phyloP scores from a whole-genome alignment of 1,140 invertebrate genomes.

The Bombus breviceps region DNA sequence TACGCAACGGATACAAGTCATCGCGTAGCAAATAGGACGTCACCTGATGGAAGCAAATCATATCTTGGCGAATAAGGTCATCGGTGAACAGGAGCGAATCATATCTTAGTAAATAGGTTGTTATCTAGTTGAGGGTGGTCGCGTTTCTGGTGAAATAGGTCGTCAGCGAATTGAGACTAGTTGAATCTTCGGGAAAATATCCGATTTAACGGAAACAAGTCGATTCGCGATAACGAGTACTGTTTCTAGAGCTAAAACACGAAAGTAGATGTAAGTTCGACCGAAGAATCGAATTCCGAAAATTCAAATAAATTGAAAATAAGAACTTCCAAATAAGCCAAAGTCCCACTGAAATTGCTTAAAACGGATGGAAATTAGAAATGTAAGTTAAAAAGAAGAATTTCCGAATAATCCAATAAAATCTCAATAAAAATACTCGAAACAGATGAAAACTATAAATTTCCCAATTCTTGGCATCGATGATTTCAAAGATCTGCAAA shows the following conservation, averaged over 20 bases:
- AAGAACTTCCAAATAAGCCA: too few species aligned
- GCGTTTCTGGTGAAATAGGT: slow-evolving; percentile 3
- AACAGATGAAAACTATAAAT: too few species aligned
- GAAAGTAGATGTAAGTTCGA: too few species aligned
- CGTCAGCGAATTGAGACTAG: neutral
- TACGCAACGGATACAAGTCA: slow-evolving; percentile 35
- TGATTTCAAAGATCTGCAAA: too few species aligned
- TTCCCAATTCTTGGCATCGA: too few species aligned
- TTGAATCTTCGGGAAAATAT: neutral
- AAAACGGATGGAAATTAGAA: too few species aligned
- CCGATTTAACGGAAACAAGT: neutral
- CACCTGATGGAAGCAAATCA: slow-evolving; percentile 8
- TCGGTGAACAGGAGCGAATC: neutral
- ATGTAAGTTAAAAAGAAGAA: too few species aligned
- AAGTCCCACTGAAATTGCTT: too few species aligned
- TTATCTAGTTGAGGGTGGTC: neutral
- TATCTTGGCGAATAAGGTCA: slow-evolving; percentile 22
- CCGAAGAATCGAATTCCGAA: too few species aligned
- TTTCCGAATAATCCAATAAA: too few species aligned
- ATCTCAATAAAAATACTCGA: too few species aligned
- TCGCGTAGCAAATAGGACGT: slow-evolving; percentile 17
- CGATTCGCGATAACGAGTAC: neutral
- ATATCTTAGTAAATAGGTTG: slow-evolving; percentile 34
- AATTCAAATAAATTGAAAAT: too few species aligned
- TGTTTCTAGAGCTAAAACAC: neutral